Percentiles rank a stretch among this genome's conserved stretches.
Conservation (phyloP, 2,113 vertebrate species). For the Notarius quadriscutis region DNA sequence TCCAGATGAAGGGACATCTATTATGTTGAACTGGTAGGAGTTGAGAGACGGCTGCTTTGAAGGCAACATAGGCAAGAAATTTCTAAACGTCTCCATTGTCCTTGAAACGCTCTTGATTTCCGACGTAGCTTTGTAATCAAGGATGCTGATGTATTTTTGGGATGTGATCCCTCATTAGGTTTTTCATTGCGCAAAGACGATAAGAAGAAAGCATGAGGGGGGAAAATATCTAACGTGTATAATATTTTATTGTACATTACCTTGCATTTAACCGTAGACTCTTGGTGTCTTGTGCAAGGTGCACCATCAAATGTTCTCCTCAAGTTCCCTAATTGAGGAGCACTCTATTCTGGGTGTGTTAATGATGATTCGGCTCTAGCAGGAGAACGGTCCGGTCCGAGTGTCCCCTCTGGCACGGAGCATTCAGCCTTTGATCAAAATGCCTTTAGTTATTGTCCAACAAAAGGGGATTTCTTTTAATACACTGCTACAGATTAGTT, state of each 20-base stretch:
- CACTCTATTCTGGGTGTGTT: conserved; percentile 69
- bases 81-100: conserved; percentile 53
- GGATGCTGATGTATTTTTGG: neutral
- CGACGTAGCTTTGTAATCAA: neutral
- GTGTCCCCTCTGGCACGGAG: conserved; percentile 74
- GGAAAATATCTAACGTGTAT: neutral
- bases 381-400: conserved; percentile 41
- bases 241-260: neutral
- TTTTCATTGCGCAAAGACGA: neutral
- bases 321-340: conserved; percentile 66
- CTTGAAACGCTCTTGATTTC: conserved; percentile 31
- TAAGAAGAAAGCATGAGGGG: neutral
- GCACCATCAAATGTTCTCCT: conserved; percentile 33
- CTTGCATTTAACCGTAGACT: neutral
- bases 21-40: conserved; percentile 72
- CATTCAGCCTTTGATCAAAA: conserved; percentile 74
- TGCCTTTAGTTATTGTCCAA: conserved; percentile 84
- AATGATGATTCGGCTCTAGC: conserved; percentile 73
- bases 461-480: conserved; percentile 80
- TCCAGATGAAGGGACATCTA: conserved; percentile 71
- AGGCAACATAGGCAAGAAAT: conserved; percentile 63
- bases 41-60: conserved; percentile 63
- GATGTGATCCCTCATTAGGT: neutral
- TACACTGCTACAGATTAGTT: conserved; percentile 78
- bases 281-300: conserved; percentile 45